Percentiles rank a stretch among this genome's conserved stretches.
Conservation (phyloP, 2,888 invertebrate species). For the Endomychus coccineus region DNA sequence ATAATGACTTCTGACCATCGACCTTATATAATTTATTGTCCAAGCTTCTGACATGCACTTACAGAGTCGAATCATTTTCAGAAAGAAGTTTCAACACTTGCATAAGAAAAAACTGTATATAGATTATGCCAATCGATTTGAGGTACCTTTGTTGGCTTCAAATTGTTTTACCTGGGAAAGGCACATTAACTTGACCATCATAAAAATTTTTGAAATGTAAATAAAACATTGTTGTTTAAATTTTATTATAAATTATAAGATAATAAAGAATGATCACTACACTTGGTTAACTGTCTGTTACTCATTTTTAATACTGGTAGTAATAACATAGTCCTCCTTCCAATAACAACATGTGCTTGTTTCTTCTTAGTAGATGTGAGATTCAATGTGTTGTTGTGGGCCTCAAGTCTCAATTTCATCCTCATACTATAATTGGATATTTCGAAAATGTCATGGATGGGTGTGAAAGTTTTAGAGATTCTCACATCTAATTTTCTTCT, state of each 20-base stretch:
- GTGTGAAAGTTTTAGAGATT: conserved; percentile 16
- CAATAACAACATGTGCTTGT: conserved; percentile 28
- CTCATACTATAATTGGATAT: conserved; percentile 10
- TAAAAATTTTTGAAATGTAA: no score
- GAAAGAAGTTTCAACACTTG: no score
- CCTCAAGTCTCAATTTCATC: conserved; percentile 14
- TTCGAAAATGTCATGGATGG: conserved; percentile 14
- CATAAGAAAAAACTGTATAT: no score
- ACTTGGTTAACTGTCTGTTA: conserved; percentile 18
- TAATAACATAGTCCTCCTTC: conserved; percentile 34
- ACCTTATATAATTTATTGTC: no score
- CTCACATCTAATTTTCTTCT: conserved; percentile 24
- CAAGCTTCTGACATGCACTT: no score
- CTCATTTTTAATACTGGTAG: conserved; percentile 31
- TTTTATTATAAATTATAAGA: conserved; percentile 31
- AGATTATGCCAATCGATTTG: no score
- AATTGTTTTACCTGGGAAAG: no score
- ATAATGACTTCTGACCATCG: no score
- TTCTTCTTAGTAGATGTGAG: conserved; percentile 11
- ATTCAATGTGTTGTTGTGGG: conserved; percentile 15
- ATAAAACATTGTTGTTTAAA: no score
- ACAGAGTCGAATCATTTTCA: no score
- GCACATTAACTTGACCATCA: no score
- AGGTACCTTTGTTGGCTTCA: no score
- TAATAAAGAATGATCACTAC: conserved; percentile 33